phyloP scores from a whole-genome alignment of 2,888 invertebrate species.

The Alsophila aescularia region DNA sequence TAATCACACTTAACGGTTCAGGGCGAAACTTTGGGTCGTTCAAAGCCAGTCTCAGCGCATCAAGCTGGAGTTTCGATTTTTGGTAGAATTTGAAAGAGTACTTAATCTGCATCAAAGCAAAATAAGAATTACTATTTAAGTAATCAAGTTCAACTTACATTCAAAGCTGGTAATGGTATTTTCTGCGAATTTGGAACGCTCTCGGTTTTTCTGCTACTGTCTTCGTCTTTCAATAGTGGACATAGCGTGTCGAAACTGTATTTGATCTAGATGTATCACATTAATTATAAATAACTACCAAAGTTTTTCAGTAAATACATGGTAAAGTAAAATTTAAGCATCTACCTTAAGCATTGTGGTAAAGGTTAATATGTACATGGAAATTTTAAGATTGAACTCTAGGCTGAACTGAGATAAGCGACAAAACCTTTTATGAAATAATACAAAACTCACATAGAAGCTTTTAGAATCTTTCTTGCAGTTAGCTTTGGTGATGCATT shows the following conservation, averaged over 20 bases:
- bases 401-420: too few relatives aligned
- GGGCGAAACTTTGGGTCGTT: conserved; percentile 86
- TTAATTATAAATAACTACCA: background rate
- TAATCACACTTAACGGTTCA: conserved; percentile 86
- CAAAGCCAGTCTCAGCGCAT: conserved; percentile 81
- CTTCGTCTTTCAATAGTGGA: conserved; percentile 86
- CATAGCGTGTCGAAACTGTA: conserved; percentile 90
- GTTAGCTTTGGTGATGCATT: conserved; percentile 92
- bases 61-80: conserved; percentile 84
- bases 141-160: conserved; percentile 83
- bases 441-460: conserved; percentile 86
- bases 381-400: too few relatives aligned
- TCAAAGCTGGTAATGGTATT: conserved; percentile 90
- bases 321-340: too few relatives aligned
- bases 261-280: conserved; percentile 85
- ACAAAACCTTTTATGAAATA: too few relatives aligned
- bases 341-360: too few relatives aligned
- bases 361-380: too few relatives aligned
- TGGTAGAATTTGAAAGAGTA: conserved; percentile 88
- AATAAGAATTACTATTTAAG: conserved; percentile 42
- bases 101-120: conserved; percentile 84
- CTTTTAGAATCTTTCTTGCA: conserved; percentile 93
- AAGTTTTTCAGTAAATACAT: background rate
- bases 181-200: conserved; percentile 81
- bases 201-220: conserved; percentile 85